phyloP scores from a whole-genome alignment of 2,113 vertebrate species.

The Aegithalos caudatus region DNA sequence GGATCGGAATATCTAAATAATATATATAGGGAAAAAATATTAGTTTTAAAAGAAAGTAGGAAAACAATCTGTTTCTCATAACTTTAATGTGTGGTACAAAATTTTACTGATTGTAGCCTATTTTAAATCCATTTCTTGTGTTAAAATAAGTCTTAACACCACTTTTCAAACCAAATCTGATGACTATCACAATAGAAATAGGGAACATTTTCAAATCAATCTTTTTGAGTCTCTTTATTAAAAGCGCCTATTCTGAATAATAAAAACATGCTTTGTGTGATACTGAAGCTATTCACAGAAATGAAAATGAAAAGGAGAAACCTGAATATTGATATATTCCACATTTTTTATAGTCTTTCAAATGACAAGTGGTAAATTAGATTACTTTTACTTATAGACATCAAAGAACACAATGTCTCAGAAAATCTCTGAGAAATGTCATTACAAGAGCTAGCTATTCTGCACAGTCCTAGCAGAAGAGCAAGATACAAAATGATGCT shows the following conservation, averaged over 20 bases:
- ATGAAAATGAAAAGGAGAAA: background rate
- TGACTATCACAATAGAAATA: background rate
- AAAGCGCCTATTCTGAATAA: background rate
- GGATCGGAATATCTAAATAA: background rate
- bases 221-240: background rate
- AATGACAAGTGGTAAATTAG: background rate
- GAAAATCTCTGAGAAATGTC: background rate
- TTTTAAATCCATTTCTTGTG: background rate
- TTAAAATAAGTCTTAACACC: background rate
- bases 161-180: background rate
- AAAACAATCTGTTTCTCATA: background rate
- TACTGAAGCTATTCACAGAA: background rate
- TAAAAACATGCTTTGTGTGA: background rate
- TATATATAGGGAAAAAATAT: background rate
- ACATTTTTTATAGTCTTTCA: background rate
- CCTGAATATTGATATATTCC: background rate
- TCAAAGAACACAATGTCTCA: slow-evolving; percentile 1
- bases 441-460: background rate
- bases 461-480: background rate
- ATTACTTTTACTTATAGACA: slow-evolving; percentile 12
- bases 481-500: background rate
- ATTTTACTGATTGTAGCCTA: background rate
- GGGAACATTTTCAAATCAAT: background rate
- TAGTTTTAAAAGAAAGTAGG: background rate
- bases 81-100: background rate